Evolutionary conservation across 2,113 vertebrate genomes (phyloP), one percentile per base, ranked within the genome.

Genomic region (Salvelinus fontinalis): DNA sequence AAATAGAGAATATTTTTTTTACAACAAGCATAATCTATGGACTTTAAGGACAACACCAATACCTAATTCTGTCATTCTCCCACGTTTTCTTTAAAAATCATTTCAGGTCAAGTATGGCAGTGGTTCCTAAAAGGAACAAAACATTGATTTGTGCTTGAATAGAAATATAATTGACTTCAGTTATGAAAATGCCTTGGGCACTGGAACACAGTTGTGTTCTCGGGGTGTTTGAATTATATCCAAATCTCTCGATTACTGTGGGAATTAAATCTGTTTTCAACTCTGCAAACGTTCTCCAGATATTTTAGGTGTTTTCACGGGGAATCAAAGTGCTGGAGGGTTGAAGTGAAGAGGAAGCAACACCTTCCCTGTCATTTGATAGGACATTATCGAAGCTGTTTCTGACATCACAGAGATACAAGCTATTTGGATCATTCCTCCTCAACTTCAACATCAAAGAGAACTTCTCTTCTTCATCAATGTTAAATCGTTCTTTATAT

Each of bases 71-170:
- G 71, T 78, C 59, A 78, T 68, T 64, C 60, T 64, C 24, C 12
- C 51, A 54, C 1, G 4, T 11, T 11, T 44, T n/a, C n/a, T 34
- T 34, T 34, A 6, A 0, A 31, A 31, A 27, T 34, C 0, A 4
- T 44, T 39, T 44, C 67, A 44, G n/a, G 9, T 12, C 20, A 24
- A 48, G 54, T 75, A 75, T 85, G 88, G 89, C 86, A 89, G 88
- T 90, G 85, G 87, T 79, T 82, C 77, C 39, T 60, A 54, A 5
- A 82, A 1, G 75, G 62, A 26, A 77, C 71, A 77, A 18, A 74
- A n/a, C 66, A 48, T 24, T 0, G 44, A 49, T 9, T 90, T 91
- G 90, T 91, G 90, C 90, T 90, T 90, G 86, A 20, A 83, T 76
- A 66, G 64, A 78, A 75, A 70, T 14, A 11, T 66, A 72, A 70